These are phyloP conservation scores for Otus sunia DNA, from an alignment of 2,113 vertebrate genomes.

Conservation along the genomic window DNA sequence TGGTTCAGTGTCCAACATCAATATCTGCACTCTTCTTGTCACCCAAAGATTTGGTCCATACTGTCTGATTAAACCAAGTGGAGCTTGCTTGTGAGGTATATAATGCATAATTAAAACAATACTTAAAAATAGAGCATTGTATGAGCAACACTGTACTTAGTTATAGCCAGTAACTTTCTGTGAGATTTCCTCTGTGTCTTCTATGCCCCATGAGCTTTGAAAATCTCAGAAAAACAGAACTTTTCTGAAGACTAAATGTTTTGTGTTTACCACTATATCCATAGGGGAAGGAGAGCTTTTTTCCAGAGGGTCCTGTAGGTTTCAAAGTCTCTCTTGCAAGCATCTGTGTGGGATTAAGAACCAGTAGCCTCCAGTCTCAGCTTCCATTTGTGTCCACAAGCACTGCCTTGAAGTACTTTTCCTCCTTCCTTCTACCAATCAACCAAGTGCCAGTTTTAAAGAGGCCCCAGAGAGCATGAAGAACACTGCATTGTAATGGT, in stretches of 20 bases:
- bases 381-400: neutral
- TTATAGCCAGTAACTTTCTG: neutral
- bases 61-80: neutral
- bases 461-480: neutral
- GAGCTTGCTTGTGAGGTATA: neutral
- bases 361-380: neutral
- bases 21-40: neutral
- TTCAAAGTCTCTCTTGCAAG: neutral
- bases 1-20: neutral
- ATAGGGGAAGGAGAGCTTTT: neutral
- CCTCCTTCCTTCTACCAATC: neutral
- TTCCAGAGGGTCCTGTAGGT: neutral
- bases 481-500: neutral
- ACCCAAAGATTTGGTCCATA: neutral
- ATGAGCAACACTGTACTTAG: neutral
- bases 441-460: neutral
- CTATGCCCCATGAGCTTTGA: neutral
- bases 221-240: neutral
- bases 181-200: neutral
- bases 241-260: neutral
- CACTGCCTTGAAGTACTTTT: neutral
- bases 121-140: neutral
- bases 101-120: neutral
- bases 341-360: neutral
- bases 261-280: neutral